phyloP scores from a whole-genome alignment of 1,140 invertebrate species.

The Ericerus pela region DNA sequence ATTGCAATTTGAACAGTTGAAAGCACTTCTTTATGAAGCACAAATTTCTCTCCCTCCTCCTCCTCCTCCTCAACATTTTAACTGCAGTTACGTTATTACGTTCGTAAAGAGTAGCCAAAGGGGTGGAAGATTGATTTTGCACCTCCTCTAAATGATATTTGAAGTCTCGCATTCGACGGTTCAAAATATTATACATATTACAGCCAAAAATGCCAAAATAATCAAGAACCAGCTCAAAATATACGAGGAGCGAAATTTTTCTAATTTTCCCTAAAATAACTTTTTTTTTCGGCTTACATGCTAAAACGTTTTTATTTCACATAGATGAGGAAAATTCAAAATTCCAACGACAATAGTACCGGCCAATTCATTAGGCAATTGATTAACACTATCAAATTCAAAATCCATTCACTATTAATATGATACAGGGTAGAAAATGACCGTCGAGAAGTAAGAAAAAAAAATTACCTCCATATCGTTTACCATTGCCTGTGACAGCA shows the following conservation, averaged over 20 bases:
- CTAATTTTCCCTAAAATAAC: too few relatives aligned
- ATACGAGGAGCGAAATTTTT: too few relatives aligned
- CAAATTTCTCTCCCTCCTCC: too few relatives aligned
- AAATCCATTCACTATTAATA: not conserved
- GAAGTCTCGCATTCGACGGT: too few relatives aligned
- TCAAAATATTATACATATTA: too few relatives aligned
- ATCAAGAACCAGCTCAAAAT: too few relatives aligned
- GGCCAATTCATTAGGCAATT: not conserved
- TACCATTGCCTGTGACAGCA: conserved; percentile 64
- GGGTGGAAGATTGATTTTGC: too few relatives aligned
- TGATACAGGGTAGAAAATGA: not conserved
- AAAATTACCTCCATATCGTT: conserved; percentile 54
- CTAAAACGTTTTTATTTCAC: not conserved
- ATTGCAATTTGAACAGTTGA: too few relatives aligned
- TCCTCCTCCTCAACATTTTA: too few relatives aligned
- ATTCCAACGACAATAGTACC: not conserved
- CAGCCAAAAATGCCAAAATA: too few relatives aligned
- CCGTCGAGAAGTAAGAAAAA: conserved; percentile 3
- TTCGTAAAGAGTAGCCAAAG: not conserved
- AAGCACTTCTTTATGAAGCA: too few relatives aligned
- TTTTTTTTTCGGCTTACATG: not conserved
- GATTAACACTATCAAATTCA: not conserved
- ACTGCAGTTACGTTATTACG: not conserved
- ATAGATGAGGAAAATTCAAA: not conserved
- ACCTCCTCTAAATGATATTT: too few relatives aligned